Percentiles rank a stretch among this genome's conserved stretches.
Evolutionary conservation across 2,888 invertebrate species (phyloP).

Genomic region (Mycogona germanica): DNA sequence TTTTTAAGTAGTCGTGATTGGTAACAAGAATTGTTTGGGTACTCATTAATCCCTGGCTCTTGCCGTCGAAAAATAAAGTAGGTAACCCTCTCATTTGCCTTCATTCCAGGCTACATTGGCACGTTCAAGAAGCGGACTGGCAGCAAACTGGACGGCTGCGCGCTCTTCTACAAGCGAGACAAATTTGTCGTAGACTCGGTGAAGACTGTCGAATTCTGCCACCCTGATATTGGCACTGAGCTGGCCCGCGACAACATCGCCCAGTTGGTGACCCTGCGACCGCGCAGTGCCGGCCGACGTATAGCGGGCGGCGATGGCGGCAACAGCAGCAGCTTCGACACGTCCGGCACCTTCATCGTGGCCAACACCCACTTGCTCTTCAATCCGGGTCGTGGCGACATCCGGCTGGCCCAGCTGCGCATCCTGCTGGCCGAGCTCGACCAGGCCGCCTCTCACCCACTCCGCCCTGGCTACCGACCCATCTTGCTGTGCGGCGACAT

Average conservation of each 20-base stretch:
- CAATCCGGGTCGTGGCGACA: constrained; percentile 78
- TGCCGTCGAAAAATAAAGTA: too few relatives aligned
- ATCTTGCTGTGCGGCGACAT: constrained; percentile 87
- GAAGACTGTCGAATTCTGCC: constrained; percentile 55
- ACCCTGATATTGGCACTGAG: constrained; percentile 42
- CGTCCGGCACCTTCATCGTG: constrained; percentile 38
- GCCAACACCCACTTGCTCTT: constrained; percentile 91
- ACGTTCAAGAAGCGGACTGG: constrained; percentile 75
- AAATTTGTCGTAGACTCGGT: constrained; percentile 53
- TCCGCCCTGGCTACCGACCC: constrained; percentile 48
- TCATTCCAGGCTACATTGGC: constrained; percentile 52
- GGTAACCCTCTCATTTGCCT: too few relatives aligned
- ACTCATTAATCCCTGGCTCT: too few relatives aligned
- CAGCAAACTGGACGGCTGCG: constrained; percentile 72
- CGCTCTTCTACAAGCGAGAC: constrained; percentile 61
- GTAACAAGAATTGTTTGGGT: too few relatives aligned
- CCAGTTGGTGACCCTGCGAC: constrained; percentile 57
- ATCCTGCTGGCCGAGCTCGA: constrained; percentile 74
- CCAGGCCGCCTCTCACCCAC: constrained; percentile 47
- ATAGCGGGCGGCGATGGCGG: constrained; percentile 14
- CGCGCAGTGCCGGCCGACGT: constrained; percentile 30
- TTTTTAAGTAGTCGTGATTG: too few relatives aligned
- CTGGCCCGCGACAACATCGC: constrained; percentile 82
- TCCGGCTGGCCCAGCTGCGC: constrained; percentile 77
- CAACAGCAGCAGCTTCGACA: constrained; percentile 17